phyloP scores from a whole-genome alignment of 1,140 invertebrate genomes.

The Euwallacea similis region DNA sequence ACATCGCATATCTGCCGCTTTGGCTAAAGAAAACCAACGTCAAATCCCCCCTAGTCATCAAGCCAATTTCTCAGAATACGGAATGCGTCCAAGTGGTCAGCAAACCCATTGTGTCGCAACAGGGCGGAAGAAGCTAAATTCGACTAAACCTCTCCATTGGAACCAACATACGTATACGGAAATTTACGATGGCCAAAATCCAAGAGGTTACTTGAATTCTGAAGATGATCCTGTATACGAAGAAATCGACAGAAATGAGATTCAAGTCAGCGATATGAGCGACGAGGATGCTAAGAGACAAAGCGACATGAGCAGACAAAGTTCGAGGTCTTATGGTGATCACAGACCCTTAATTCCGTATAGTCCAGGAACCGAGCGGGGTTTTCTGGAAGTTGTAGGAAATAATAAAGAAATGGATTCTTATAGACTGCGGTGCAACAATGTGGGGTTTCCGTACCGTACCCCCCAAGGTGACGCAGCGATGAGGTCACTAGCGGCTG shows the following conservation, averaged over 20 bases:
- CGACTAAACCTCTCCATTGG: slow-evolving; percentile 57
- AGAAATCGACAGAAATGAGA: slow-evolving; percentile 71
- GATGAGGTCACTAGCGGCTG: slow-evolving; percentile 68
- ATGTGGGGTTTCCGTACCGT: slow-evolving; percentile 53
- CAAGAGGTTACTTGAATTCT: slow-evolving; percentile 50
- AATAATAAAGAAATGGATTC: slow-evolving; percentile 47
- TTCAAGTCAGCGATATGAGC: slow-evolving; percentile 76
- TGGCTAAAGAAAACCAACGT: slow-evolving; percentile 49
- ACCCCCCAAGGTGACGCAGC: slow-evolving; percentile 59
- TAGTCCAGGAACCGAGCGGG: slow-evolving; percentile 51
- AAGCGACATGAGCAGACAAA: slow-evolving; percentile 74
- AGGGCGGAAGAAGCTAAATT: slow-evolving; percentile 49
- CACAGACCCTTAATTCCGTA: slow-evolving; percentile 67
- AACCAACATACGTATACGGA: slow-evolving; percentile 65
- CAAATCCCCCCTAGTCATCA: slow-evolving; percentile 46
- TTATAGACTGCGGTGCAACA: slow-evolving; percentile 63
- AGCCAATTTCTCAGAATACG: slow-evolving; percentile 43
- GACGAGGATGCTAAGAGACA: slow-evolving; percentile 76
- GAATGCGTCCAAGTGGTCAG: slow-evolving; percentile 31
- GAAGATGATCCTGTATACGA: slow-evolving; percentile 80
- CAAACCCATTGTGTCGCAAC: slow-evolving; percentile 40
- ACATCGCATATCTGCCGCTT: slow-evolving; percentile 45
- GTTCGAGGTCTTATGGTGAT: slow-evolving; percentile 78
- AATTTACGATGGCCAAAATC: slow-evolving; percentile 59
- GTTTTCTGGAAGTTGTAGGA: slow-evolving; percentile 46